These are phyloP conservation scores for Drosophila jambulina DNA, from an alignment of 1,140 invertebrate species.

Conservation along the genomic window DNA sequence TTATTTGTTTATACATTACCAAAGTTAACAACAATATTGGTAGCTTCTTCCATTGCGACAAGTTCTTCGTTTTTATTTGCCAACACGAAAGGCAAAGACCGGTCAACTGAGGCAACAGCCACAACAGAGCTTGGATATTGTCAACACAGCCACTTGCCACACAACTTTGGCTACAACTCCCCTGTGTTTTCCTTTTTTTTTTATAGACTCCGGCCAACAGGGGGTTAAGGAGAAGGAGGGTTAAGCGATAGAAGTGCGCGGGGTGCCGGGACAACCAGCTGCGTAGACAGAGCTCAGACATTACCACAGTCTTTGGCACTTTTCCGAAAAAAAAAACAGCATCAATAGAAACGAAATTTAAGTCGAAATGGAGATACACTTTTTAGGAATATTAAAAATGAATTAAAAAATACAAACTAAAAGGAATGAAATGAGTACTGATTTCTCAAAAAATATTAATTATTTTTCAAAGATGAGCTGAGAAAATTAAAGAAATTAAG, in stretches of 20 bases:
- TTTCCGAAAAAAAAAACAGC: slow-evolving; percentile 47
- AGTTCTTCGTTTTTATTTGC: slow-evolving; percentile 47
- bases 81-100: slow-evolving; percentile 72
- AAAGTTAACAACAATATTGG: not conserved
- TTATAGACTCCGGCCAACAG: slow-evolving; percentile 3
- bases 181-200: slow-evolving; percentile 4
- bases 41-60: slow-evolving; percentile 13
- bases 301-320: slow-evolving; percentile 47
- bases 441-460: too few species aligned
- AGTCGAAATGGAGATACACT: slow-evolving; percentile 43
- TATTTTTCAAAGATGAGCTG: too few species aligned
- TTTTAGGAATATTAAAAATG: not conserved
- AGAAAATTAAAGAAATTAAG: too few species aligned
- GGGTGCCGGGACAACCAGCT: slow-evolving; percentile 61
- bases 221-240: slow-evolving; percentile 5
- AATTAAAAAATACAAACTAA: not conserved
- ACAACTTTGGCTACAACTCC: slow-evolving; percentile 46
- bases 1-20: not conserved
- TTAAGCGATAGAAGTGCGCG: not conserved
- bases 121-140: slow-evolving; percentile 57
- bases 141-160: slow-evolving; percentile 73
- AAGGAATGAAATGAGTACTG: too few species aligned
- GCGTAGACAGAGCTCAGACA: slow-evolving; percentile 75
- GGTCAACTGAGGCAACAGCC: slow-evolving; percentile 56
- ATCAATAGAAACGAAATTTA: slow-evolving; percentile 5